phyloP scores from a whole-genome alignment of 1,140 invertebrate genomes.

The Drosophila tropicalis region DNA sequence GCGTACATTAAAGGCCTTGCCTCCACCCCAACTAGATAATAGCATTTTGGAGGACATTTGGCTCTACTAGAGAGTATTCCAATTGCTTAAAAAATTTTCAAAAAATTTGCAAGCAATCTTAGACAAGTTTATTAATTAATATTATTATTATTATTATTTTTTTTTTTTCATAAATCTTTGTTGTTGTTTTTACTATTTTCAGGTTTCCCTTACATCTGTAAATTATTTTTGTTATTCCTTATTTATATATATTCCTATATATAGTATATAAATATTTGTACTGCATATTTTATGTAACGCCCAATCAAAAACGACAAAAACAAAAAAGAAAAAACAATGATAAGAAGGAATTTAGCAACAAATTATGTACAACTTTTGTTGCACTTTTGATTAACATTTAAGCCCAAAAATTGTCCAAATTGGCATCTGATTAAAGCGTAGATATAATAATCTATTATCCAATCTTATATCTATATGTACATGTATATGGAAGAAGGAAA shows the following conservation, averaged over 20 bases:
- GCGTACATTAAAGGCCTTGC: constrained; percentile 92
- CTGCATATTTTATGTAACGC: constrained; percentile 19
- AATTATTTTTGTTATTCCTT: constrained; percentile 14
- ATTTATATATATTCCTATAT: constrained; percentile 1
- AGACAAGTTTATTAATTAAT: constrained; percentile 38
- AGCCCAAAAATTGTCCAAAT: constrained; percentile 3
- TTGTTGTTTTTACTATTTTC: neutral
- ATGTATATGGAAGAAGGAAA: neutral
- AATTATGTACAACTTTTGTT: constrained; percentile 14
- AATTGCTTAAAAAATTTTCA: constrained; percentile 21
- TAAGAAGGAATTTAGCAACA: constrained; percentile 6
- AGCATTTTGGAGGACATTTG: constrained; percentile 92
- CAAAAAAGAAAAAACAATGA: neutral
- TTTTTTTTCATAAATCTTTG: neutral
- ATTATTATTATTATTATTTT: constrained; percentile 51
- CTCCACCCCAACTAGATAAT: constrained; percentile 88
- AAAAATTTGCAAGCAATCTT: constrained; percentile 11
- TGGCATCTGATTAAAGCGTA: constrained; percentile 7
- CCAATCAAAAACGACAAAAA: constrained; percentile 11
- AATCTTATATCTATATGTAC: neutral
- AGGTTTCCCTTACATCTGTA: neutral
- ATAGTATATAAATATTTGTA: constrained; percentile 11
- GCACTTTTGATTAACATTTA: constrained; percentile 10
- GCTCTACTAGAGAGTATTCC: constrained; percentile 77
- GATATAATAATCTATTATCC: constrained; percentile 7